Evolutionary conservation across 1,140 invertebrate genomes (phyloP).

Genomic region (Ruditapes philippinarum): DNA sequence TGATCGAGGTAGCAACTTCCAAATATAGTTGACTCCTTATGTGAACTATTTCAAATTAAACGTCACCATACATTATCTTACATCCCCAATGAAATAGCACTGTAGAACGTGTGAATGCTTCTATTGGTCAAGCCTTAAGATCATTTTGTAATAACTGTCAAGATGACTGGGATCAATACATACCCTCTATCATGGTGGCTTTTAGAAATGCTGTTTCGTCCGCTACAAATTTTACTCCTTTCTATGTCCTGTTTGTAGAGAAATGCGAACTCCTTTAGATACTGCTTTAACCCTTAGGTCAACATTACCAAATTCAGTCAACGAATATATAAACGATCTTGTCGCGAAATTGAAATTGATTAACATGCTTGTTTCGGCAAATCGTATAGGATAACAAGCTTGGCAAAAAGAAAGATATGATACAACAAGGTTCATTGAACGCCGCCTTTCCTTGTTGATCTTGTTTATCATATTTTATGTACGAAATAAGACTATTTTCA

Average conservation of each 20-base stretch:
- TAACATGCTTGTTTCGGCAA: slow-evolving; percentile 47
- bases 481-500: not conserved
- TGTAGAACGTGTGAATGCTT: slow-evolving; percentile 56
- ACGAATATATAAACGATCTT: slow-evolving; percentile 24
- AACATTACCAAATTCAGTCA: slow-evolving; percentile 36
- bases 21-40: slow-evolving; percentile 60
- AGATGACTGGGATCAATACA: not conserved
- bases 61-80: slow-evolving; percentile 67
- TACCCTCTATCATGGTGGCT: slow-evolving; percentile 37
- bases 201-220: slow-evolving; percentile 44
- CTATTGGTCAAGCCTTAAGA: slow-evolving; percentile 41
- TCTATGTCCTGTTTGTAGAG: slow-evolving; percentile 64
- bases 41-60: slow-evolving; percentile 71
- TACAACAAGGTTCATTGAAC: too few species aligned
- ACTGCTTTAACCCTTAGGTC: slow-evolving; percentile 60
- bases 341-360: slow-evolving; percentile 48
- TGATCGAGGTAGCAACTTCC: slow-evolving; percentile 66
- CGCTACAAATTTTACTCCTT: slow-evolving; percentile 57
- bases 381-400: too few species aligned
- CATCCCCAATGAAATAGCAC: slow-evolving; percentile 70
- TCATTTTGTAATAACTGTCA: slow-evolving; percentile 44
- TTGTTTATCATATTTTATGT: not conserved
- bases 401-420: not conserved
- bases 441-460: not conserved
- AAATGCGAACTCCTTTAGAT: slow-evolving; percentile 68